These are phyloP conservation scores for Scaptodrosophila lebanonensis DNA, from an alignment of 1,140 invertebrate genomes.

Conservation along the genomic window DNA sequence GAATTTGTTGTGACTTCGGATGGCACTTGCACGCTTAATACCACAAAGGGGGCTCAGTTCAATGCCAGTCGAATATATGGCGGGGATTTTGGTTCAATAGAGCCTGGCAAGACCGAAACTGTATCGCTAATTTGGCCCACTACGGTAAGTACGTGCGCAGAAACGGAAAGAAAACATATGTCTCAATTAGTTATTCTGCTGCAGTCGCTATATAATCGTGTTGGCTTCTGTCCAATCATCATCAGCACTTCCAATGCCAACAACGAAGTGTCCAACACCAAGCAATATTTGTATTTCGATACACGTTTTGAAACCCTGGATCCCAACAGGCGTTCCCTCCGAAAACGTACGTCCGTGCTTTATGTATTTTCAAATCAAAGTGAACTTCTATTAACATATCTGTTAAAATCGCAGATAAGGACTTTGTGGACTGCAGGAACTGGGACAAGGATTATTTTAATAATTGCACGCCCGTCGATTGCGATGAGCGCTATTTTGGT, in stretches of 20 bases:
- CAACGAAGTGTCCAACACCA: slow-evolving; percentile 17
- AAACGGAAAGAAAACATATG: not conserved
- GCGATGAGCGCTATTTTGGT: slow-evolving; percentile 70
- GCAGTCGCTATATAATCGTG: slow-evolving; percentile 65
- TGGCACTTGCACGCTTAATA: slow-evolving; percentile 49
- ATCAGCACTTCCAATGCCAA: slow-evolving; percentile 33
- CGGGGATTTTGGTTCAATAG: slow-evolving; percentile 51
- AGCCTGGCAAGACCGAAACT: slow-evolving; percentile 44
- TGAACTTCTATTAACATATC: no score
- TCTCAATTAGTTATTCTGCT: not conserved
- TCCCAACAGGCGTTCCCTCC: slow-evolving; percentile 34
- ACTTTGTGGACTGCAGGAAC: slow-evolving; percentile 52
- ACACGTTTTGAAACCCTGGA: slow-evolving; percentile 61
- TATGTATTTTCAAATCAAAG: no score
- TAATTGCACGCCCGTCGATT: slow-evolving; percentile 61
- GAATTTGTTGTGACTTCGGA: slow-evolving; percentile 40
- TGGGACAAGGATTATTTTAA: slow-evolving; percentile 63
- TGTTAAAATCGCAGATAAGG: slow-evolving; percentile 19
- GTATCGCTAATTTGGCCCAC: slow-evolving; percentile 68
- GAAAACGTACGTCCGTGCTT: slow-evolving; percentile 24
- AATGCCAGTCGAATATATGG: slow-evolving; percentile 43
- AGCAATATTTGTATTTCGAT: slow-evolving; percentile 51
- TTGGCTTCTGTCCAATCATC: slow-evolving; percentile 58
- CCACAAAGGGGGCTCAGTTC: slow-evolving; percentile 32
- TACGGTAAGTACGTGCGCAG: slow-evolving; percentile 35